These are phyloP conservation scores for Trachymyrmex cornetzi DNA, from an alignment of 1,140 invertebrate species.

Conservation along the genomic window DNA sequence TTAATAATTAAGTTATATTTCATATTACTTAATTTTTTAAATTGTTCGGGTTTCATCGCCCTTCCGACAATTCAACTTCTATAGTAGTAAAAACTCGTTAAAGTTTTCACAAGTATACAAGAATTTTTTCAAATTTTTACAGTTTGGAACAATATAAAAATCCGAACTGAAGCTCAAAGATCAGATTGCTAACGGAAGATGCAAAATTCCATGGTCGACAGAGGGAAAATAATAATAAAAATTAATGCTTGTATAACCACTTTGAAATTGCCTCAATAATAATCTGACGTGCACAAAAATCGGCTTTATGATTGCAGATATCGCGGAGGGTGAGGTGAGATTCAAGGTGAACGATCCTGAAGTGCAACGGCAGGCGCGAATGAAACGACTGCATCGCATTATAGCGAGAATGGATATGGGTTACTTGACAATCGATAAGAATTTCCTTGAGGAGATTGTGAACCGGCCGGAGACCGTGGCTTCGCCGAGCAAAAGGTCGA, in stretches of 20 bases:
- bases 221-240: neutral
- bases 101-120: too few species aligned
- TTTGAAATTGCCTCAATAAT: neutral
- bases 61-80: too few species aligned
- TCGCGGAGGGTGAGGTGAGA: conserved; percentile 76
- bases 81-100: too few species aligned
- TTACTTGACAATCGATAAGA: conserved; percentile 70
- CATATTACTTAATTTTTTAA: too few species aligned
- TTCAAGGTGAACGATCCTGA: conserved; percentile 78
- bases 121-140: too few species aligned
- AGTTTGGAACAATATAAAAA: too few species aligned
- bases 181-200: too few species aligned
- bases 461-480: conserved; percentile 49
- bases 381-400: conserved; percentile 61
- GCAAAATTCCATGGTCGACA: too few species aligned
- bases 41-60: too few species aligned
- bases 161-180: too few species aligned
- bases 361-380: conserved; percentile 41
- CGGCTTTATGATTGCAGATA: conserved; percentile 57
- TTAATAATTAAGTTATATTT: too few species aligned
- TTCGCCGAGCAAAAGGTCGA: conserved; percentile 69
- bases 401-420: conserved; percentile 73
- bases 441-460: conserved; percentile 72
- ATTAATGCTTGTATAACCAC: neutral
- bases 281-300: neutral